Evolutionary conservation across 2,797 vertebrate species (phyloP).

Genomic region (Eulemur rubriventer): DNA sequence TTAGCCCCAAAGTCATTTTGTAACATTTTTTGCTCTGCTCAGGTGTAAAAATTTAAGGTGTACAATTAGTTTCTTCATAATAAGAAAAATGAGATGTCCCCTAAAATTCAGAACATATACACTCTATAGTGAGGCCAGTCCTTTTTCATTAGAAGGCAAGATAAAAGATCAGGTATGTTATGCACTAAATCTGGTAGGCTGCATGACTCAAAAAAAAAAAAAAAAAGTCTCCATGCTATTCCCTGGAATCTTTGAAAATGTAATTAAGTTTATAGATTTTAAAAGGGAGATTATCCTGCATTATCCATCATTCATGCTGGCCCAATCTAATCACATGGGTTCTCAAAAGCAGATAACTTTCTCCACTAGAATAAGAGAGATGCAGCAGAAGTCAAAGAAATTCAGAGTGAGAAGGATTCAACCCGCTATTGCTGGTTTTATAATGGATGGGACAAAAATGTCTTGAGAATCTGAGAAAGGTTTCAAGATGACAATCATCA

Average conservation of each 20-base stretch:
- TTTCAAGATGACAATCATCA: not conserved
- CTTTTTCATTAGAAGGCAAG: not conserved
- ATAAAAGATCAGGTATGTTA: not conserved
- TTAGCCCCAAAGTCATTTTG: not conserved
- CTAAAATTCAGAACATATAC: not conserved
- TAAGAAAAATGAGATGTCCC: not conserved
- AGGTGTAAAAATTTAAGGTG: not conserved
- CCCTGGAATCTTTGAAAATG: not conserved
- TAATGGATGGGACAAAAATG: not conserved
- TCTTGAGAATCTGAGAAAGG: not conserved
- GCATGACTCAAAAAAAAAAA: not conserved
- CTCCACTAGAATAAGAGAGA: not conserved
- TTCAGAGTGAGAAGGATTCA: not conserved
- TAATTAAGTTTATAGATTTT: not conserved
- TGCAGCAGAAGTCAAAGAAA: not conserved
- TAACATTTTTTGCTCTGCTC: not conserved
- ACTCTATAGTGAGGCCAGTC: not conserved
- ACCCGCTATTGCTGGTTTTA: not conserved
- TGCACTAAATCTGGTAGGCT: not conserved
- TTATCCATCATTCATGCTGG: not conserved
- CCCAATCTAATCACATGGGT: not conserved
- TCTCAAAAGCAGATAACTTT: not conserved
- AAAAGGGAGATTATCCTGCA: not conserved
- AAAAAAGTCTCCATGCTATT: not conserved
- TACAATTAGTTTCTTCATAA: not conserved